Base-by-base conservation (phyloP, 1,140 invertebrate species). In the Drosophila ficusphila region DNA sequence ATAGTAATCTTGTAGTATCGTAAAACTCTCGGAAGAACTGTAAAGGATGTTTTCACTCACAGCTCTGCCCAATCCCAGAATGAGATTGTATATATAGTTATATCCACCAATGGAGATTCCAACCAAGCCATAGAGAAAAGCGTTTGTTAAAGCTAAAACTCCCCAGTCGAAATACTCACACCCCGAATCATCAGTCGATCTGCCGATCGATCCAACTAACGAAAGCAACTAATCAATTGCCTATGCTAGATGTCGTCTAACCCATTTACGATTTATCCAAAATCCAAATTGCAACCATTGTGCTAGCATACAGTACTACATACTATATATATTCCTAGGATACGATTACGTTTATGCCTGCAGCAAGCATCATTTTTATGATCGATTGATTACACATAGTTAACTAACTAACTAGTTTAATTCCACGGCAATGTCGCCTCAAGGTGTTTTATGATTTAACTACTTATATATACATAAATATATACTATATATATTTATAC, bases 191-290 rank as follows among this genome's bases (percentile, higher is more conserved):
- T 65, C 61, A 60, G 18, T 36, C 53, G 61, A 47, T 36, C 52
- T n/a, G 14, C 14, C 4, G 18, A 67, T 64, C 44, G 51, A 79
- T 85, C 58, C 65, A 56, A 70, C 67, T 76, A 81, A 83, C 79
- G 79, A 86, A 86, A 86, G 81, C 82, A 86, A 86, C 82, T 86
- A 86, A 85, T 61, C 54, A 81, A 76, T 79, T 75, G 82, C 81
- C 83, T 75, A 81, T 86, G 81, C 81, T 81, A 86, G 76, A 86
- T 86, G 81, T 85, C 71, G 76, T 85, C 77, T 81, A 69, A 19
- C 33, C 48, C 39, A 19, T 25, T 23, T 12, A 56, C 23, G 19
- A 27, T 64, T 53, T 56, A 74, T 73, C 57, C 46, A 56, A 53
- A 44, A 74, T 73, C 57, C 46, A 56, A 53, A 44, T 34, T 68